A percentile compares a stretch with the other conserved stretches of the same genome.
Evolutionary conservation across 2,113 vertebrate species (phyloP).

Genomic region (Misgurnus mizolepis): DNA sequence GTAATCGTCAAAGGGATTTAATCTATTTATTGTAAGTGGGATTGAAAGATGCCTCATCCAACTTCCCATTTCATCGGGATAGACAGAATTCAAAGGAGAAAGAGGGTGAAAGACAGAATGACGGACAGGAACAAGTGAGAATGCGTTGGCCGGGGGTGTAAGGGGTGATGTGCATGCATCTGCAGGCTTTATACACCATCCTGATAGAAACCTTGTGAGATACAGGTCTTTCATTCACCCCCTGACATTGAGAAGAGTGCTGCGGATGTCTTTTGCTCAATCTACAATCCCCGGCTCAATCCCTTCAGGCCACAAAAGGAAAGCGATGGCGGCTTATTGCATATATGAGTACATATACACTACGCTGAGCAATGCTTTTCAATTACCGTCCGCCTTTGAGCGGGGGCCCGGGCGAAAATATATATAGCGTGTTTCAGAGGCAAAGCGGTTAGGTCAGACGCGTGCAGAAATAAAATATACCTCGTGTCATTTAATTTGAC

Average conservation of each 20-base stretch:
- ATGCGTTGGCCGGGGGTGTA: not conserved
- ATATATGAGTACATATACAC: conserved; percentile 72
- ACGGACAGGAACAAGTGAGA: conserved; percentile 7
- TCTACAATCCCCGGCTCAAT: conserved; percentile 61
- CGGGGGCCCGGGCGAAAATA: conserved; percentile 59
- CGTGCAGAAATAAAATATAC: conserved; percentile 72
- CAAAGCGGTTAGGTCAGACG: conserved; percentile 73
- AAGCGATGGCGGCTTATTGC: conserved; percentile 70
- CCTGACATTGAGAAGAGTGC: conserved; percentile 64
- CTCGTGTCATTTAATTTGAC: conserved; percentile 75
- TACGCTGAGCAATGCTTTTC: conserved; percentile 78
- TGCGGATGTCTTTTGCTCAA: conserved; percentile 59
- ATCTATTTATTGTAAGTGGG: conserved; percentile 80
- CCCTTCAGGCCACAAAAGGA: conserved; percentile 66
- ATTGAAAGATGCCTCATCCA: conserved; percentile 66
- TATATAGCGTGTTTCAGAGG: conserved; percentile 65
- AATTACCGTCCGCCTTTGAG: conserved; percentile 68
- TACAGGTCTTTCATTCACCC: conserved; percentile 51
- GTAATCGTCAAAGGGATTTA: conserved; percentile 91
- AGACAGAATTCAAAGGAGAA: conserved; percentile 29
- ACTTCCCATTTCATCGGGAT: conserved; percentile 58
- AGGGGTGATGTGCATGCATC: not conserved
- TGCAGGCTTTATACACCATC: conserved; percentile 27
- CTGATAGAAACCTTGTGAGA: conserved; percentile 18
- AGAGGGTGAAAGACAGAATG: conserved; percentile 17